These are phyloP conservation scores for Melanostoma scalare DNA, from an alignment of 2,888 invertebrate species.

Conservation along the genomic window DNA sequence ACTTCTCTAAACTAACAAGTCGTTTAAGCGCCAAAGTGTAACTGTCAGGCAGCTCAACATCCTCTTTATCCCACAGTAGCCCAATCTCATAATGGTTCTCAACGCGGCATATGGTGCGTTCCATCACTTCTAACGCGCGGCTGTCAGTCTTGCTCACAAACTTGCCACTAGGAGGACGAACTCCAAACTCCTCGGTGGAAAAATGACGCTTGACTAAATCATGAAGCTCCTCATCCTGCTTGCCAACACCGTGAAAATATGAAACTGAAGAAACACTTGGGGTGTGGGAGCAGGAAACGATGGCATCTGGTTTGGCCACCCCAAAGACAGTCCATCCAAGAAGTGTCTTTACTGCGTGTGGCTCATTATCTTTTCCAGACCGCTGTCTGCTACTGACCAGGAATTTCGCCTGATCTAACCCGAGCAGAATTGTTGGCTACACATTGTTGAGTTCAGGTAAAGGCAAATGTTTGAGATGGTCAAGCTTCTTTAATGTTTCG, in stretches of 20 bases:
- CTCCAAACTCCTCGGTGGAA: conserved; percentile 41
- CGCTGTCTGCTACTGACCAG: not conserved
- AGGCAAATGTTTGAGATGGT: conserved; percentile 14
- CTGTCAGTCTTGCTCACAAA: conserved; percentile 14
- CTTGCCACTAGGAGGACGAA: conserved; percentile 3
- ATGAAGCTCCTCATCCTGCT: conserved; percentile 28
- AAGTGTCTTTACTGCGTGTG: not conserved
- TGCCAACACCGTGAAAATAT: conserved; percentile 6
- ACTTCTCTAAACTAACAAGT: conserved; percentile 3
- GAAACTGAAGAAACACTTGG: conserved; percentile 15
- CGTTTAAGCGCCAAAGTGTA: not conserved
- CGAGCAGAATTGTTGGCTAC: conserved; percentile 6
- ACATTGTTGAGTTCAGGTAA: conserved; percentile 2
- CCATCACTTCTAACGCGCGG: conserved; percentile 28
- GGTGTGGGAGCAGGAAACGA: conserved; percentile 2
- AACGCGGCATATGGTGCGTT: conserved; percentile 1
- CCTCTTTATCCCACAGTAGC: conserved; percentile 24
- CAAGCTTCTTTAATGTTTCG: conserved; percentile 1
- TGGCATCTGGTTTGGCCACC: not conserved
- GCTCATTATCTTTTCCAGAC: conserved; percentile 8
- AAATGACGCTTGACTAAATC: conserved; percentile 32
- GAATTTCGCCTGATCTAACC: conserved; percentile 3
- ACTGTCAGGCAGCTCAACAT: conserved; percentile 8
- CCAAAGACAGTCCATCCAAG: conserved; percentile 11
- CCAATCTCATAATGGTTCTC: conserved; percentile 19